Conservation (phyloP, 2,113 vertebrate species). For the Terrapene triunguis region DNA sequence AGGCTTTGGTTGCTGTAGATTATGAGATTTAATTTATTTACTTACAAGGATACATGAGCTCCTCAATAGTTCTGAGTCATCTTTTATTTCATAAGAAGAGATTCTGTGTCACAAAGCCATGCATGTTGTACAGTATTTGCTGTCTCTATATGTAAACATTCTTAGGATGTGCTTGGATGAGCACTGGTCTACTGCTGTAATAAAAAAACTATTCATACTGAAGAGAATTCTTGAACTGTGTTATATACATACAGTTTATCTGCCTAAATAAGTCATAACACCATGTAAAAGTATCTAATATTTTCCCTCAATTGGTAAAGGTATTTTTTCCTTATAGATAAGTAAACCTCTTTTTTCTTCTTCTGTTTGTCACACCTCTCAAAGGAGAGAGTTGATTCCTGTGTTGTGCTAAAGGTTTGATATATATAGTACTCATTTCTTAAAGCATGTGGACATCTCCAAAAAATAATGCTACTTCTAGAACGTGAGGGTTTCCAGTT, state of each 20-base stretch:
- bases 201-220: background rate
- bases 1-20: background rate
- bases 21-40: background rate
- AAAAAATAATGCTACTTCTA: slow-evolving; percentile 37
- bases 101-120: background rate
- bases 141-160: background rate
- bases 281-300: background rate
- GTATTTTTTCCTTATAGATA: background rate
- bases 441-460: background rate
- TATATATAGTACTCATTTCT: background rate
- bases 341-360: background rate
- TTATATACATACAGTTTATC: accelerated
- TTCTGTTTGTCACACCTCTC: background rate
- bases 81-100: too few relatives aligned
- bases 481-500: slow-evolving; percentile 44
- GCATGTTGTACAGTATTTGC: background rate
- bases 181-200: background rate
- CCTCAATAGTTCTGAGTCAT: background rate
- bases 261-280: background rate
- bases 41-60: background rate
- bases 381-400: background rate
- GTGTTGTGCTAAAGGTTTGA: background rate
- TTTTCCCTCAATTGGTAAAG: background rate
- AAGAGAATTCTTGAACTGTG: background rate
- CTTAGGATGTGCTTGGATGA: background rate